Evolutionary conservation across 2,113 vertebrate genomes (phyloP), one percentile per base, ranked within the genome.

Genomic region (Chrysemys picta): DNA sequence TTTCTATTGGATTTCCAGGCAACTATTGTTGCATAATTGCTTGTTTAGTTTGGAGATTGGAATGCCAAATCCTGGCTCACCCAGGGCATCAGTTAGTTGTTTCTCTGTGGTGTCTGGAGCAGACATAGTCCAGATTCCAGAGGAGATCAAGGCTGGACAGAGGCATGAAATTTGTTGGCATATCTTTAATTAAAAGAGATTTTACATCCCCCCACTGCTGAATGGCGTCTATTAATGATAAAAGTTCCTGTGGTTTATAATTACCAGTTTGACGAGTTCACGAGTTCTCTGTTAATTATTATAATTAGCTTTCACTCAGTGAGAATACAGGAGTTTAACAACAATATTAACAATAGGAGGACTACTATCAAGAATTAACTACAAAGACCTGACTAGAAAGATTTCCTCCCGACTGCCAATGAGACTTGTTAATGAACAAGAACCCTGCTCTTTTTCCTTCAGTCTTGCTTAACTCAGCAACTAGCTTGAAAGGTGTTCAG

Each of bases 181-280:
- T 0, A 0, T 82, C 92, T 81, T 75, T 69, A 4, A 81, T 21
- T 82, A 22, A 0, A 35, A 69, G 89, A 80, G 49, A 17, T 65
- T 76, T 19, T 12, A 0, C 84, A 11, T 69, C 38, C 81, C 65
- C 84, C 80, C n/a, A 38, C 90, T 93, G 93, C 96, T 21, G 79
- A 96, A 91, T 4, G 82, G 90, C 96, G 96, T 97, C 98, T 98
- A 98, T 82, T 97, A 97, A 96, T 97, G 98, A 98, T 97, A 97
- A 91, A 98, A 98, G 96, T 98, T 98, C 97, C 98, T 2, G 57
- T 42, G 93, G 98, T 97, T 98, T 97, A 95, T 98, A 98, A 98
- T 98, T 98, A 98, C 98, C 97, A 98, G 98, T 98, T 98, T 98
- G 98, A 98, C 98, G 98, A 98, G 98, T 98, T 98, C 98, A 98